A percentile compares a stretch with the other conserved stretches of the same genome.
Conservation (phyloP, 2,113 vertebrate species). For the Eublepharis macularius region DNA sequence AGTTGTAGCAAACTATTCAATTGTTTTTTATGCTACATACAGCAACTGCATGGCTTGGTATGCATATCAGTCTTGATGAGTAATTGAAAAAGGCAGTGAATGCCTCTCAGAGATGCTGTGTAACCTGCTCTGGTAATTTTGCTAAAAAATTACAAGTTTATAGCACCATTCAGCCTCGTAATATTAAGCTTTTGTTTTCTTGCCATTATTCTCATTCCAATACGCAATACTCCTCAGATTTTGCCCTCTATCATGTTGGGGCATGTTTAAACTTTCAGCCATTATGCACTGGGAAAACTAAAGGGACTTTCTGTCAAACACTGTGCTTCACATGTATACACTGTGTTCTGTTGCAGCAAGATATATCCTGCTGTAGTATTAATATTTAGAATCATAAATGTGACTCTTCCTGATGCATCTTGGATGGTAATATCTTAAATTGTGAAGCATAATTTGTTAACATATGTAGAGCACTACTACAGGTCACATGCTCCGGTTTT, state of each 20-base stretch:
- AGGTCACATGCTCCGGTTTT: constrained; percentile 61
- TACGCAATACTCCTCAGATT: constrained; percentile 54
- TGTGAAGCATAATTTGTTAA: constrained; percentile 73
- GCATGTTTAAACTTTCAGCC: constrained; percentile 53
- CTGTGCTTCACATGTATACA: constrained; percentile 75
- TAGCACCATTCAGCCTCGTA: constrained; percentile 17
- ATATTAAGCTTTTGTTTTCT: constrained; percentile 64
- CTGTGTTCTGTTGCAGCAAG: constrained; percentile 71
- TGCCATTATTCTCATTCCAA: constrained; percentile 55
- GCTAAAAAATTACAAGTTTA: constrained; percentile 36
- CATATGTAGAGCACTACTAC: constrained; percentile 71
- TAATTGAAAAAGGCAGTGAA: constrained; percentile 56
- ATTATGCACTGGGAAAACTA: constrained; percentile 60
- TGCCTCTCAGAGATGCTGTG: constrained; percentile 51
- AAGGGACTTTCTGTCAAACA: constrained; percentile 69
- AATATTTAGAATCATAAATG: constrained; percentile 65
- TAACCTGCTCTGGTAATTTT: constrained; percentile 20
- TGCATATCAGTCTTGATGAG: constrained; percentile 10
- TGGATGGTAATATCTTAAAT: constrained; percentile 71
- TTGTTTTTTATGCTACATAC: constrained; percentile 71
- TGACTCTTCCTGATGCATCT: constrained; percentile 64
- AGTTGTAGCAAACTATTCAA: constrained; percentile 61
- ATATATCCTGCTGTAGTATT: constrained; percentile 68
- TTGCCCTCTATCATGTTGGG: constrained; percentile 63
- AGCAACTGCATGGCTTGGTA: constrained; percentile 34